A percentile compares a stretch with the other conserved stretches of the same genome.
These are phyloP conservation scores for Camptogramma bilineatum DNA, from an alignment of 2,888 invertebrate genomes.

Conservation along the genomic window DNA sequence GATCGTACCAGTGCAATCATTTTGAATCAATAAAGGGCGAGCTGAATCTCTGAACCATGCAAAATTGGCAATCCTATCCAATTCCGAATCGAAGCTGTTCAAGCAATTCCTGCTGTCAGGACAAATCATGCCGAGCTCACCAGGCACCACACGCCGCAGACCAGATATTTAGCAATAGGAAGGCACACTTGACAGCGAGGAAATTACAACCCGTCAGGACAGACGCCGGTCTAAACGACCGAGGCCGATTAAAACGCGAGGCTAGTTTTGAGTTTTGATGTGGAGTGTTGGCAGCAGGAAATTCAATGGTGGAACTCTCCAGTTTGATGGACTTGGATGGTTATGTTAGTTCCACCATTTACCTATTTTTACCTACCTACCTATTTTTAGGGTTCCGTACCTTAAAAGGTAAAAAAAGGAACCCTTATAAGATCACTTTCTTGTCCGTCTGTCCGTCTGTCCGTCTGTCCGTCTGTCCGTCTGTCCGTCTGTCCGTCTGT, in stretches of 20 bases:
- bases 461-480: no score
- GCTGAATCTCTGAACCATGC: not conserved
- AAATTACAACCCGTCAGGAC: slow-evolving; percentile 64
- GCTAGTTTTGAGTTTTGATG: slow-evolving; percentile 22
- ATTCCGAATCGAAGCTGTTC: slow-evolving; percentile 16
- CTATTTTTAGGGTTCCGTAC: no score
- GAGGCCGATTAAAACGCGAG: slow-evolving; percentile 20
- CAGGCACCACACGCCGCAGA: slow-evolving; percentile 24
- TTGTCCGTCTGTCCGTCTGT: no score
- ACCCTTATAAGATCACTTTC: no score
- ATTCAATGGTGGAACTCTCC: slow-evolving; percentile 5
- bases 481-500: no score
- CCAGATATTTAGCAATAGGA: slow-evolving; percentile 38
- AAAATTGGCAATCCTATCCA: slow-evolving; percentile 1
- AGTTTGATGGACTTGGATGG: slow-evolving; percentile 6
- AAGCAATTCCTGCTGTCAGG: slow-evolving; percentile 23
- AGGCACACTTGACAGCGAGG: slow-evolving; percentile 59
- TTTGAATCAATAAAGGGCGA: not conserved
- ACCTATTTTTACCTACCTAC: not conserved
- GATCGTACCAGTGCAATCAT: not conserved
- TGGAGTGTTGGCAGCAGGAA: slow-evolving; percentile 15
- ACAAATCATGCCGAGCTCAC: slow-evolving; percentile 1
- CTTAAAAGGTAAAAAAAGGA: no score
- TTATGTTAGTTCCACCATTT: no score
- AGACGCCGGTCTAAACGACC: slow-evolving; percentile 31